Evolutionary conservation across 2,113 vertebrate species (phyloP).

Genomic region (Dromiciops gliroides): DNA sequence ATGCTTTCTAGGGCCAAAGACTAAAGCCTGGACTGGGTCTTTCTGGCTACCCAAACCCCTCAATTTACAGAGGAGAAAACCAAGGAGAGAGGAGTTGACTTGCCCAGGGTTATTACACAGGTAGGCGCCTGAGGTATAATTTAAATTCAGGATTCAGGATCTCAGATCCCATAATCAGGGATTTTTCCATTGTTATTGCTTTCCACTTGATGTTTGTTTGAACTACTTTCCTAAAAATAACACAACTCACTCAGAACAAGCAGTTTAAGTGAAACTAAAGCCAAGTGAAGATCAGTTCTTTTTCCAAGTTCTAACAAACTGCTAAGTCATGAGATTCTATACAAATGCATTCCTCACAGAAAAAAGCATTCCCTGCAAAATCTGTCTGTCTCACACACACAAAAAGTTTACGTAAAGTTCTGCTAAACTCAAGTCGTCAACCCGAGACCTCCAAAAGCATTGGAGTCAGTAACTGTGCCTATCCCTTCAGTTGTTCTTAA

Average conservation of each 20-base stretch:
- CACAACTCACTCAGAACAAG: not conserved
- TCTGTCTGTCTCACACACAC: not conserved
- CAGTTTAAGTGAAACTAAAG: not conserved
- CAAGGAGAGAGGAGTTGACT: not conserved
- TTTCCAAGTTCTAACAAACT: not conserved
- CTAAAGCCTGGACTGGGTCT: not conserved
- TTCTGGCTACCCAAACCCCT: not conserved
- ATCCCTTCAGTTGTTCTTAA: not conserved
- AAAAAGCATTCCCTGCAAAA: constrained; percentile 5
- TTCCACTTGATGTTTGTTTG: not conserved
- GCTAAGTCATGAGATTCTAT: not conserved
- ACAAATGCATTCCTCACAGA: constrained; percentile 9
- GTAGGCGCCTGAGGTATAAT: not conserved
- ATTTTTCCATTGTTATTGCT: not conserved
- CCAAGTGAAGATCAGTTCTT: not conserved
- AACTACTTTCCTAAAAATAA: constrained; percentile 7
- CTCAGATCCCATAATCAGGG: not conserved
- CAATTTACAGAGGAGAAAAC: not conserved
- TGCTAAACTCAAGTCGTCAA: not conserved
- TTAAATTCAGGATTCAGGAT: not conserved
- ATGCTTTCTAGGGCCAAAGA: not conserved
- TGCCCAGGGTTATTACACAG: not conserved
- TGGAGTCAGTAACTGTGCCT: not conserved
- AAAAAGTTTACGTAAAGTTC: too few relatives aligned
- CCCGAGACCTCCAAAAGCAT: not conserved